Evolutionary conservation across 2,888 invertebrate species (phyloP).

Genomic region (Monopis laevigella): DNA sequence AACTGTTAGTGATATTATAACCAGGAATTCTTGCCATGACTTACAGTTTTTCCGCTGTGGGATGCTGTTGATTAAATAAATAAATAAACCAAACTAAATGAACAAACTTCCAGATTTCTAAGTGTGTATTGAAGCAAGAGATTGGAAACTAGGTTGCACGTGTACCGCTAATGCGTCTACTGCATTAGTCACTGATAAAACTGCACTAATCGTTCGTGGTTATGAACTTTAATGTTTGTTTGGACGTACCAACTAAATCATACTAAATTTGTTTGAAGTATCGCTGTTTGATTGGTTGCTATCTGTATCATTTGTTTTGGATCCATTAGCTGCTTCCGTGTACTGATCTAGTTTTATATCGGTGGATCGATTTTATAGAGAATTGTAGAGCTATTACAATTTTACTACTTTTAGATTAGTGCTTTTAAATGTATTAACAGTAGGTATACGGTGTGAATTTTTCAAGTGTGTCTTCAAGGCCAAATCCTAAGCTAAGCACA

Average conservation of each 20-base stretch:
- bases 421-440: no score
- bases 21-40: no score
- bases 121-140: no score
- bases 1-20: no score
- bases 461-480: no score
- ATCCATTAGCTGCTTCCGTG: slow-evolving; percentile 1
- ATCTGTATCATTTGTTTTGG: slow-evolving; percentile 2
- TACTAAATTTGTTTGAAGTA: slow-evolving; percentile 10
- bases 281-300: neutral
- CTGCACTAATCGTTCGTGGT: slow-evolving; percentile 10
- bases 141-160: slow-evolving; percentile 8
- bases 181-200: slow-evolving; percentile 13
- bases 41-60: no score
- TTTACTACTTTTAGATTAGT: no score
- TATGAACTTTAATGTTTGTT: slow-evolving; percentile 14
- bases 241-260: neutral
- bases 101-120: no score
- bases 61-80: no score
- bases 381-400: neutral
- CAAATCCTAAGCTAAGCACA: no score
- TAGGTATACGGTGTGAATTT: no score
- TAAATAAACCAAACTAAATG: no score
- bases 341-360: neutral
- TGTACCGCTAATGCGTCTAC: slow-evolving; percentile 9
- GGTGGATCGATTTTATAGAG: neutral